Evolutionary conservation across 2,888 invertebrate genomes (phyloP), one percentile per base, ranked within the genome.

Genomic region (Lithophane ornitopus): DNA sequence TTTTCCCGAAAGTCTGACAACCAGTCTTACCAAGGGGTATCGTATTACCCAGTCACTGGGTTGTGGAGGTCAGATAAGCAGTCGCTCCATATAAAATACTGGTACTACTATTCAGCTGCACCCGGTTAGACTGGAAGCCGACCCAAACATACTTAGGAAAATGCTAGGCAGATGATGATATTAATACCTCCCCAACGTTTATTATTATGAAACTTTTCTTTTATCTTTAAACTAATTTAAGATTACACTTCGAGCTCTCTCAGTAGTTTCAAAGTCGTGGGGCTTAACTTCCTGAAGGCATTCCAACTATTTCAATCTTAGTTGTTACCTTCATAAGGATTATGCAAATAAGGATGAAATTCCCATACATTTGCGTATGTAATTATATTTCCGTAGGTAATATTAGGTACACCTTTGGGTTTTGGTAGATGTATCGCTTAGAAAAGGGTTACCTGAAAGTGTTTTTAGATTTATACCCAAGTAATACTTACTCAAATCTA

Each of bases 251-350:
- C 11, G 16, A 22, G 22, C 26, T 34, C 39, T 14, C 67, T 26
- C 66, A 19, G 34, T 71, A 81, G 84, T 84, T 74, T 54, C 61
- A 74, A 84, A 80, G 71, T 71, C 56, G 3, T 14, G 7, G 46
- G 7, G 46, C 59, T 62, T 68, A 81, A 74, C 76, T 84, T 73
- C 74, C 65, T 44, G 41, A 74, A 41, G 73, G 74, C 63, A 74
- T 74, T 65, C 49, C 14, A 85, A 85, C 86, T 85, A 86, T 86
- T 86, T 86, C 85, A 84, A 85, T 85, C 84, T 84, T 78, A 73
- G 49, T 81, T 74, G 46, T 39, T 74, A 76, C 73, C 70, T 58
- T 72, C 58, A 46, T 68, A 65, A 70, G 70, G 85, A 78, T 84
- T 67, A 84, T 74, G 74, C 75, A 74, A 76, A 78, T 76, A 68